These are phyloP conservation scores for Halcyon smyrnensis DNA, from an alignment of 2,797 vertebrate genomes.

Conservation along the genomic window DNA sequence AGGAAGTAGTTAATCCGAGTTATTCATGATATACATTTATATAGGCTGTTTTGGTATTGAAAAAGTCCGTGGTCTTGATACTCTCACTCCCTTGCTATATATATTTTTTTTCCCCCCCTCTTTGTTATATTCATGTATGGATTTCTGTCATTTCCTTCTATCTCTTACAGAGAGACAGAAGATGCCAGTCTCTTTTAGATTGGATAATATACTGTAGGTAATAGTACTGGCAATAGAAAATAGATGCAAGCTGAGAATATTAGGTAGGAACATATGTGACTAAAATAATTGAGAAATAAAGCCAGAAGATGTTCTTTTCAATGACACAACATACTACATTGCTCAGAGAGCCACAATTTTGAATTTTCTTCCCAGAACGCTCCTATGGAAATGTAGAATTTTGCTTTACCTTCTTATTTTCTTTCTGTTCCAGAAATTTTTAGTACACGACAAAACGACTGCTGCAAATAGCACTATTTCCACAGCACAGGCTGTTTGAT, in stretches of 20 bases:
- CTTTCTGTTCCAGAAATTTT: constrained; percentile 81
- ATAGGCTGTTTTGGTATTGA: neutral
- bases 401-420: constrained; percentile 79
- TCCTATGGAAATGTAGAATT: constrained; percentile 71
- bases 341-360: constrained; percentile 49
- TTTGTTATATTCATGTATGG: constrained; percentile 64
- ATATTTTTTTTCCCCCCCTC: neutral
- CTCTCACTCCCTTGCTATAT: neutral
- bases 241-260: constrained; percentile 75
- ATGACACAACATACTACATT: constrained; percentile 46
- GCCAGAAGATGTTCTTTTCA: constrained; percentile 53
- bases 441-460: constrained; percentile 78
- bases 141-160: constrained; percentile 37
- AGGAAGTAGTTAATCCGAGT: neutral
- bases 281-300: constrained; percentile 80
- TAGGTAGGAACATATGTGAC: constrained; percentile 75
- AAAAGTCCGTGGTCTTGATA: neutral
- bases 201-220: constrained; percentile 72
- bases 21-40: neutral
- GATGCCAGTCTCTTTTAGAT: constrained; percentile 69
- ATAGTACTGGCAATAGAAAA: constrained; percentile 69
- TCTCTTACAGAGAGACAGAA: constrained; percentile 46
- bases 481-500: constrained; percentile 86
- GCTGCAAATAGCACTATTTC: constrained; percentile 82
- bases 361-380: constrained; percentile 22